Evolutionary conservation across 2,888 invertebrate genomes (phyloP), one percentile per base, ranked within the genome.

Genomic region (Aricia artaxerxes): DNA sequence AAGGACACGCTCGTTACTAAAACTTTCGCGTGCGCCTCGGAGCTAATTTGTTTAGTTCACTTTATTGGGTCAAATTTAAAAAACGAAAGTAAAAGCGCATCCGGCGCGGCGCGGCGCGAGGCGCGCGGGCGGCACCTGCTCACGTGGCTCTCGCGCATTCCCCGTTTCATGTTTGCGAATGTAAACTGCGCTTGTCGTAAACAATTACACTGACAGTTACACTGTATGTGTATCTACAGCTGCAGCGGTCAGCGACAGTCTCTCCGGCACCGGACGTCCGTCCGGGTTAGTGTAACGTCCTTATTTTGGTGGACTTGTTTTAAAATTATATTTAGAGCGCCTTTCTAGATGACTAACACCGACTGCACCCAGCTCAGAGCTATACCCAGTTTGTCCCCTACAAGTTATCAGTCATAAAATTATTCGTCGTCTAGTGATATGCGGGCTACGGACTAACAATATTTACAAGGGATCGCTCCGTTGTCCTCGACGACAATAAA

Each of bases 11-110:
- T 69, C 35, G 35, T 38, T 35, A 38, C 35, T 38, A 38, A 16
- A 69, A 69, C 69, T 35, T 69, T 35, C 35, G 44, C 40, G 24
- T 24, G 44, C 44, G 31, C 31, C 11, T 57, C 53, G 24, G 7
- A 75, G 49, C 35, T 16, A 57, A 53, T 76, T 53, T 53, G 53
- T 57, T 76, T 76, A 53, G 76, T 57, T 57, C 24, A 53, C 11
- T 57, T 76, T 53, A 76, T 53, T 76, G 76, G 76, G 76, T 76
- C 76, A 76, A 53, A 76, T 57, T 53, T 44, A 35, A 73, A 73
- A 73, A 73, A 44, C 53, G 49, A 75, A 75, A 75, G 75, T 49
- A 49, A 75, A 24, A 44, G 31, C 76, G 76, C 76, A 76, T 76
- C 76, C 76, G 53, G 76, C 16, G 73, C 73, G n/a, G n/a, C 7